Evolutionary conservation across 1,140 invertebrate species (phyloP).

Genomic region (Drosophila santomea): DNA sequence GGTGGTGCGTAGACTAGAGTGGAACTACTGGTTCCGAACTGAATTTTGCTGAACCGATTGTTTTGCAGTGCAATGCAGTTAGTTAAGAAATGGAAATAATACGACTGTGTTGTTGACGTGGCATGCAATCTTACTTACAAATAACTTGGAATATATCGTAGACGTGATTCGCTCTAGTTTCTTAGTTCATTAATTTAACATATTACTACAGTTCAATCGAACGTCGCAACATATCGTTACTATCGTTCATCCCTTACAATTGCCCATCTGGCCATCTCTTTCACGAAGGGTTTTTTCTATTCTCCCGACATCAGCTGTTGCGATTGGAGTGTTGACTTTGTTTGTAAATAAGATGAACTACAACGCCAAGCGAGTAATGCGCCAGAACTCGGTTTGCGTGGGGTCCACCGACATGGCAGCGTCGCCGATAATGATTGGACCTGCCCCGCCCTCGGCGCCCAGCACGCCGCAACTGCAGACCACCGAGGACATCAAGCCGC

Average conservation of each 20-base stretch:
- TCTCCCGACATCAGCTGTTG: conserved; percentile 9
- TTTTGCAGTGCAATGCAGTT: not conserved
- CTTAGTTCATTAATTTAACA: too few species aligned
- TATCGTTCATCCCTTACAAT: not conserved
- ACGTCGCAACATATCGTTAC: not conserved
- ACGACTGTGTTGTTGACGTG: too few species aligned
- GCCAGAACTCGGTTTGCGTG: conserved; percentile 66
- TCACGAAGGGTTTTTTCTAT: not conserved
- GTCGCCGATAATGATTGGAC: conserved; percentile 51
- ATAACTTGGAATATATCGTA: too few species aligned
- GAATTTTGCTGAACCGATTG: not conserved
- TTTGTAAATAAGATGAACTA: conserved; percentile 59
- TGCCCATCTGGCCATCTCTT: conserved; percentile 9
- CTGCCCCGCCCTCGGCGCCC: conserved; percentile 48
- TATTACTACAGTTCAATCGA: too few species aligned
- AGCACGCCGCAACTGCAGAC: conserved; percentile 59
- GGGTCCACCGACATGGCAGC: conserved; percentile 39
- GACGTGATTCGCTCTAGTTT: too few species aligned
- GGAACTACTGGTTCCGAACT: conserved; percentile 10
- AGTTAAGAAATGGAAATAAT: too few species aligned
- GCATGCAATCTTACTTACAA: too few species aligned
- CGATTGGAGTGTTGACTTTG: not conserved
- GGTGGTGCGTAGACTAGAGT: conserved; percentile 47
- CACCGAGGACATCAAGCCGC: conserved; percentile 61
- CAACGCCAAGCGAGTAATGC: conserved; percentile 65